phyloP scores from a whole-genome alignment of 2,113 vertebrate species.

The Galeopterus variegatus region DNA sequence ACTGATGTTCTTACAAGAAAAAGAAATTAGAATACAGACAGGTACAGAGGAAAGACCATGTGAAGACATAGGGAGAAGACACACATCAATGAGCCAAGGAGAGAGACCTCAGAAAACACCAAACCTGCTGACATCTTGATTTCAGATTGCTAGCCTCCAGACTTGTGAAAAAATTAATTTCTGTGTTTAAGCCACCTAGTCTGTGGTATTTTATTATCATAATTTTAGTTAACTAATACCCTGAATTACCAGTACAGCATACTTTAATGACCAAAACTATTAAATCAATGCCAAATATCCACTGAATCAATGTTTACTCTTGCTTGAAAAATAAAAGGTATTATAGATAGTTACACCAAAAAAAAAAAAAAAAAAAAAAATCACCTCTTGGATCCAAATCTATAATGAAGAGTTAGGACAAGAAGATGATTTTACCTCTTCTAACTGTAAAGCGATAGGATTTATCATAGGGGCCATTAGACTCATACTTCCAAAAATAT shows the following conservation, averaged over 20 bases:
- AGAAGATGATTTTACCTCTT: background rate
- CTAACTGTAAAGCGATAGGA: background rate
- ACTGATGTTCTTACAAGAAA: background rate
- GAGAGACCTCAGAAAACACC: background rate
- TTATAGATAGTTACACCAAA: background rate
- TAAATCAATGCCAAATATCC: background rate
- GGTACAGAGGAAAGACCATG: background rate
- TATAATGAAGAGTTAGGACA: background rate
- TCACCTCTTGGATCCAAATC: background rate
- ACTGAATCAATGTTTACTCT: background rate
- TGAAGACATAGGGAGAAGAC: background rate
- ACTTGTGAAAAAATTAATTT: background rate
- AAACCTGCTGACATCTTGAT: background rate
- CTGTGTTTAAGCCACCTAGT: background rate
- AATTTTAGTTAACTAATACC: background rate
- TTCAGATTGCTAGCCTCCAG: background rate
- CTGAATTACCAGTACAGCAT: background rate
- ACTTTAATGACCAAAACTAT: background rate
- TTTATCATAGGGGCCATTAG: background rate
- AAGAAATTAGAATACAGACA: background rate
- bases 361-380: background rate
- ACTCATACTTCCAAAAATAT: conserved; percentile 44
- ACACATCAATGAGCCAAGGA: background rate
- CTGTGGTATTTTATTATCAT: background rate
- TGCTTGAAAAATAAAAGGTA: background rate